Percentiles rank a stretch among this genome's conserved stretches.
These are phyloP conservation scores for Idaea biselata DNA, from an alignment of 2,888 invertebrate genomes.

Conservation along the genomic window DNA sequence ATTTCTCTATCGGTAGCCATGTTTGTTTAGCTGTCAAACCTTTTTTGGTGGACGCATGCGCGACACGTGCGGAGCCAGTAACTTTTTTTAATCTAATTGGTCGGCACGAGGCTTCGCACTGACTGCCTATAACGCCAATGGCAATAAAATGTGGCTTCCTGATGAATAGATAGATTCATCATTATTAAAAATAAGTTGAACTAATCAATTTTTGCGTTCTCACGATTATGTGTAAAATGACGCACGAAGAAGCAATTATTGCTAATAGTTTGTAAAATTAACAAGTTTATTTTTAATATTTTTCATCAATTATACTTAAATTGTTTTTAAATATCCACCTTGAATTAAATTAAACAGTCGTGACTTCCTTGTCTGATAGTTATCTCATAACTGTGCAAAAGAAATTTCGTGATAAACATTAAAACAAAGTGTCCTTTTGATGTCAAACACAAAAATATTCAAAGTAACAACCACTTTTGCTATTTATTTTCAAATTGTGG, in stretches of 20 bases:
- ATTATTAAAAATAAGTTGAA: conserved; percentile 47
- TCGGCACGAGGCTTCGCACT: conserved; percentile 22
- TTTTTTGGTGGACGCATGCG: conserved; percentile 52
- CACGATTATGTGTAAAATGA: conserved; percentile 25
- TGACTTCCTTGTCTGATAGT: neutral
- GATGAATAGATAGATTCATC: conserved; percentile 44
- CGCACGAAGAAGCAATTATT: neutral
- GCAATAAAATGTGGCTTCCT: conserved; percentile 37
- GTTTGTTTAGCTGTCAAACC: conserved; percentile 74
- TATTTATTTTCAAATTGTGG: too few species aligned
- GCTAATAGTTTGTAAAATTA: neutral
- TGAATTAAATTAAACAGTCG: neutral
- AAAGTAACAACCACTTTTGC: too few species aligned
- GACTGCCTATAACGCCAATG: conserved; percentile 43
- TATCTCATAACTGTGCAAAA: neutral
- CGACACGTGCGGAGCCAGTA: conserved; percentile 54
- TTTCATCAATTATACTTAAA: neutral
- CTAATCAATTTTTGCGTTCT: conserved; percentile 33
- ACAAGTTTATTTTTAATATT: neutral
- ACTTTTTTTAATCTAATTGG: conserved; percentile 66
- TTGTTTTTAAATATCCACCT: neutral
- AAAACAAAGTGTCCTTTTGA: too few species aligned
- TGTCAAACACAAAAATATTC: too few species aligned
- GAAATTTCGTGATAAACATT: too few species aligned
- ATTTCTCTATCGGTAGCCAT: conserved; percentile 68